phyloP scores from a whole-genome alignment of 2,888 invertebrate species.

The Eudemis profundana region DNA sequence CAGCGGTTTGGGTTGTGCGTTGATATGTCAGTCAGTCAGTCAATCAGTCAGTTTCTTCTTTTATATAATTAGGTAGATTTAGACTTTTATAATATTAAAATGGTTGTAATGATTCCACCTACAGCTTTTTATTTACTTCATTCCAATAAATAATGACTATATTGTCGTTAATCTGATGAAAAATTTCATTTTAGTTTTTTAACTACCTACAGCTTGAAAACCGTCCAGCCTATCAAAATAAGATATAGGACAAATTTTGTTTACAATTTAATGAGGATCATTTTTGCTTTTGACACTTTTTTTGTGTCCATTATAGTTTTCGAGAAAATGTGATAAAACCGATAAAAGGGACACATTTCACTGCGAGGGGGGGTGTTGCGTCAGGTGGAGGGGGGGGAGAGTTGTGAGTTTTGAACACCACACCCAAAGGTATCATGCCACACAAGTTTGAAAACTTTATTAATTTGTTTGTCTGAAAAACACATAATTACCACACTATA shows the following conservation, averaged over 20 bases:
- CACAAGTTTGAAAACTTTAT: slow-evolving; percentile 4
- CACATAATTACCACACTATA: neutral
- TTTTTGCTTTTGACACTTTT: neutral
- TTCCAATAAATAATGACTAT: slow-evolving; percentile 1
- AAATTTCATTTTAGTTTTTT: neutral
- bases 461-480: neutral
- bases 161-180: neutral
- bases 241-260: slow-evolving; percentile 1
- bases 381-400: slow-evolving; percentile 2
- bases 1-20: too few species aligned
- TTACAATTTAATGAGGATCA: neutral
- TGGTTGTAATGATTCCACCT: neutral
- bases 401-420: slow-evolving; percentile 1
- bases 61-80: too few species aligned
- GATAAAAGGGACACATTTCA: slow-evolving; percentile 1
- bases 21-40: too few species aligned
- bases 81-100: neutral
- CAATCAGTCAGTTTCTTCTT: too few species aligned
- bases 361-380: neutral
- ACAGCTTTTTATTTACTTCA: slow-evolving; percentile 1
- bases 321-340: neutral
- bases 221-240: neutral
- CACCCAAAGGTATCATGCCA: neutral
- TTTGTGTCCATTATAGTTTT: neutral
- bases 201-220: neutral